Conservation (phyloP, 2,888 invertebrate species). For the Nomada fucata region DNA sequence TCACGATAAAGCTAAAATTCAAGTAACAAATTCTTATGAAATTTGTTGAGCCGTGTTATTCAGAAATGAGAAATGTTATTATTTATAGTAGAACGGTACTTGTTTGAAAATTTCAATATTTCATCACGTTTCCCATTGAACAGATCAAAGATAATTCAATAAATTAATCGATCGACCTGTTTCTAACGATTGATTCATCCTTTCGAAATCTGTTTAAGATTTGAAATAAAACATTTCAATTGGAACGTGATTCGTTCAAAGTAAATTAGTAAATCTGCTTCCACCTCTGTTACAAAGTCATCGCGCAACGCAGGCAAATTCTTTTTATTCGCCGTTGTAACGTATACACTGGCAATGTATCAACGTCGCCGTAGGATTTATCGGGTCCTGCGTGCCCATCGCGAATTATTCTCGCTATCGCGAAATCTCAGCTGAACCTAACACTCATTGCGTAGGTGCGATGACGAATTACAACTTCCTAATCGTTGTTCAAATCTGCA, state of each 20-base stretch:
- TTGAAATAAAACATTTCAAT: neutral
- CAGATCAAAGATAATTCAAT: no score
- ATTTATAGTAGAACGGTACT: neutral
- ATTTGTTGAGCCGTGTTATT: neutral
- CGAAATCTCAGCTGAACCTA: conserved; percentile 48
- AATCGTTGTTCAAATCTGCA: conserved; percentile 58
- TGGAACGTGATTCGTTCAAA: neutral
- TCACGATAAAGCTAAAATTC: no score
- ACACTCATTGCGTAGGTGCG: conserved; percentile 58
- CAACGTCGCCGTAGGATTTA: conserved; percentile 51
- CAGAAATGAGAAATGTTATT: neutral
- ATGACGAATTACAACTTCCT: conserved; percentile 57
- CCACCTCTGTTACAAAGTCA: neutral
- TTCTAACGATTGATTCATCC: neutral
- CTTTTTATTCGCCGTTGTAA: conserved; percentile 12
- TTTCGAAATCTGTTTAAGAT: neutral
- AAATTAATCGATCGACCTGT: neutral
- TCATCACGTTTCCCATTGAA: no score
- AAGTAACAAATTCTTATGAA: no score
- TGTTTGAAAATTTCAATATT: no score
- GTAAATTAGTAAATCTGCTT: neutral
- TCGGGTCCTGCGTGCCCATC: conserved; percentile 49
- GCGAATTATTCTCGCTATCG: conserved; percentile 53
- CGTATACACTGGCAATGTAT: conserved; percentile 38
- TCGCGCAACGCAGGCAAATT: neutral